Percentiles rank a stretch among this genome's conserved stretches.
Evolutionary conservation across 53 echinoderm and acorn worm genomes (phyloP).

Genomic region (Echinarachnius parma): DNA sequence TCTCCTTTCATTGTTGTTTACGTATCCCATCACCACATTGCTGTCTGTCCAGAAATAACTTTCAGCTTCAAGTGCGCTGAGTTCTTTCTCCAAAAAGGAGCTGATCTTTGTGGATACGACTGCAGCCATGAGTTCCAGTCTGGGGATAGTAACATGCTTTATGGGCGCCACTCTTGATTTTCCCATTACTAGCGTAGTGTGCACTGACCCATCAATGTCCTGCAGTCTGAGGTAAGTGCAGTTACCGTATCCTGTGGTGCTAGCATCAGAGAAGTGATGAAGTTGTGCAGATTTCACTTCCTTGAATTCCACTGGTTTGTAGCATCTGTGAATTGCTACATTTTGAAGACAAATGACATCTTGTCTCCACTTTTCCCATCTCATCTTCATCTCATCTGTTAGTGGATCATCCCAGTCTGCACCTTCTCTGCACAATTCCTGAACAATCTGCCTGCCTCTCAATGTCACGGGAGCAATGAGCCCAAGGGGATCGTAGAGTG

Average conservation of each 20-base stretch:
- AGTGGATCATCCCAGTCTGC: constrained; percentile 71
- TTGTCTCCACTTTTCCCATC: constrained; percentile 58
- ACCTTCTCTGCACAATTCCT: constrained; percentile 54
- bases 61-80: background rate
- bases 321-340: constrained; percentile 39
- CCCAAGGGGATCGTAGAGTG: constrained; percentile 72
- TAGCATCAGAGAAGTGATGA: constrained; percentile 70
- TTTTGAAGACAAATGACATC: constrained; percentile 35
- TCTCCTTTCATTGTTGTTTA: constrained; percentile 37
- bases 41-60: constrained; percentile 55
- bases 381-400: constrained; percentile 36
- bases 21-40: constrained; percentile 60
- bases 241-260: constrained; percentile 35
- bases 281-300: constrained; percentile 24
- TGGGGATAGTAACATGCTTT: constrained; percentile 53
- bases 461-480: constrained; percentile 65
- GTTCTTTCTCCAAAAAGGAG: constrained; percentile 11
- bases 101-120: constrained; percentile 41
- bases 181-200: constrained; percentile 41
- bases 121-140: constrained; percentile 56
- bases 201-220: constrained; percentile 27
- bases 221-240: constrained; percentile 31
- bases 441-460: constrained; percentile 61
- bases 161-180: constrained; percentile 45
- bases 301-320: constrained; percentile 38